Conservation (phyloP, 1,140 invertebrate species). For the Drosophila asahinai region DNA sequence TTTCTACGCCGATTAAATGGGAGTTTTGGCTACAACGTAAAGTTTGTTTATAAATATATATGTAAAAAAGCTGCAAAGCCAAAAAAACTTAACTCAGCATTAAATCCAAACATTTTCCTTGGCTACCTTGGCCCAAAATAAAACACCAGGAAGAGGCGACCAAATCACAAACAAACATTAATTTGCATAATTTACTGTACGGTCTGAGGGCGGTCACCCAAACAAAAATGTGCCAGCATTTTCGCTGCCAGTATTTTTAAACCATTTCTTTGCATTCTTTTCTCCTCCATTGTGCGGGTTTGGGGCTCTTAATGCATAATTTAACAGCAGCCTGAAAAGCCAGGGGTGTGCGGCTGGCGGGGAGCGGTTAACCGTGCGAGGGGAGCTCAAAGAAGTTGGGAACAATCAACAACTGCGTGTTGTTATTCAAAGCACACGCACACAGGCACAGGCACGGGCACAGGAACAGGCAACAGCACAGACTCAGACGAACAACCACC, state of each 20-base stretch:
- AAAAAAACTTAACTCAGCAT: slow-evolving; percentile 12
- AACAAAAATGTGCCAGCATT: slow-evolving; percentile 55
- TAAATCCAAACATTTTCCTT: slow-evolving; percentile 30
- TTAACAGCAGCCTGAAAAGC: slow-evolving; percentile 68
- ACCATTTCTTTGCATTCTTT: slow-evolving; percentile 52
- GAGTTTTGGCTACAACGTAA: neutral
- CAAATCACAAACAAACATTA: slow-evolving; percentile 78
- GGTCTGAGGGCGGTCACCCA: slow-evolving; percentile 49
- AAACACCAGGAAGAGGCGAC: slow-evolving; percentile 21
- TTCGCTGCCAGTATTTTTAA: slow-evolving; percentile 65
- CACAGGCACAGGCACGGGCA: slow-evolving; percentile 9
- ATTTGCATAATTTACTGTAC: slow-evolving; percentile 77
- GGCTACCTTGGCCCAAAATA: slow-evolving; percentile 18
- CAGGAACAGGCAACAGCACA: neutral
- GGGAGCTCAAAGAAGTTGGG: slow-evolving; percentile 64
- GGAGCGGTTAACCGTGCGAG: slow-evolving; percentile 8
- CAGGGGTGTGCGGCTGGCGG: slow-evolving; percentile 9
- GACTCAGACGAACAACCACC: slow-evolving; percentile 20
- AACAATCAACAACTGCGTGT: slow-evolving; percentile 81
- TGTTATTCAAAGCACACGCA: slow-evolving; percentile 80
- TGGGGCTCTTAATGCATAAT: slow-evolving; percentile 79
- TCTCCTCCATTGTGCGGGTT: slow-evolving; percentile 33
- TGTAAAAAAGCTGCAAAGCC: slow-evolving; percentile 1
- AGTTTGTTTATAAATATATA: neutral
- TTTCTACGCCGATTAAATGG: neutral